Evolutionary conservation across 2,888 invertebrate species (phyloP).

Genomic region (Drosophila algonquin): DNA sequence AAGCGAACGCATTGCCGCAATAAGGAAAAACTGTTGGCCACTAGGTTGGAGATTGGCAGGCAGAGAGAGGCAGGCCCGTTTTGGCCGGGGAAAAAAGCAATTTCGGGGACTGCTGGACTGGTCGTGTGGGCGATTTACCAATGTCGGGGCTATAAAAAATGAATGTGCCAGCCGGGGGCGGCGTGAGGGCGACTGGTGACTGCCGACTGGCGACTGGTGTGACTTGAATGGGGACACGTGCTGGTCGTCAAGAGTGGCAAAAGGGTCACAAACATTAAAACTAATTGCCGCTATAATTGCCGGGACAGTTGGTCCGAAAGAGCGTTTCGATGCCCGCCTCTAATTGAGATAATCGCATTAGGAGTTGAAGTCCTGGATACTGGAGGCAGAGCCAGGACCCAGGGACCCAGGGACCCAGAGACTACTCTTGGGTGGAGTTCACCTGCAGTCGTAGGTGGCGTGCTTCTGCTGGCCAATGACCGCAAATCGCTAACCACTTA

Average conservation of each 20-base stretch:
- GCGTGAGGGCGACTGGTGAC: neutral
- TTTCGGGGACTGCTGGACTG: slow-evolving; percentile 24
- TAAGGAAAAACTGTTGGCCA: slow-evolving; percentile 27
- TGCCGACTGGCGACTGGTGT: neutral
- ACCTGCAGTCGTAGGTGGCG: slow-evolving; percentile 32
- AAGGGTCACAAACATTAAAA: slow-evolving; percentile 66
- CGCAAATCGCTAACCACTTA: slow-evolving; percentile 62
- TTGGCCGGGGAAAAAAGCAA: slow-evolving; percentile 33
- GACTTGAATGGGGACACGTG: slow-evolving; percentile 17
- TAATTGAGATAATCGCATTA: slow-evolving; percentile 64
- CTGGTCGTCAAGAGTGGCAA: slow-evolving; percentile 42
- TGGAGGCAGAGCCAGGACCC: too few species aligned
- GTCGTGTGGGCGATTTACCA: slow-evolving; percentile 50
- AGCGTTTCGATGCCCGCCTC: slow-evolving; percentile 35
- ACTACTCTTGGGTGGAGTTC: slow-evolving; percentile 5
- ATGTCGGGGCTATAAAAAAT: slow-evolving; percentile 39
- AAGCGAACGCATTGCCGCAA: slow-evolving; percentile 17
- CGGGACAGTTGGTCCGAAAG: slow-evolving; percentile 19
- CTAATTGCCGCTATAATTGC: slow-evolving; percentile 70
- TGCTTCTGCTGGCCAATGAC: slow-evolving; percentile 18
- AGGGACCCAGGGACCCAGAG: neutral
- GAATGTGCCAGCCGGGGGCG: slow-evolving; percentile 5
- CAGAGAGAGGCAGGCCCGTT: too few species aligned
- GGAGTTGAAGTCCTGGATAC: neutral
- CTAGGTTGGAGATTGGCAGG: too few species aligned